These are phyloP conservation scores for Xiphophorus birchmanni DNA, from an alignment of 2,797 vertebrate species.

Conservation along the genomic window DNA sequence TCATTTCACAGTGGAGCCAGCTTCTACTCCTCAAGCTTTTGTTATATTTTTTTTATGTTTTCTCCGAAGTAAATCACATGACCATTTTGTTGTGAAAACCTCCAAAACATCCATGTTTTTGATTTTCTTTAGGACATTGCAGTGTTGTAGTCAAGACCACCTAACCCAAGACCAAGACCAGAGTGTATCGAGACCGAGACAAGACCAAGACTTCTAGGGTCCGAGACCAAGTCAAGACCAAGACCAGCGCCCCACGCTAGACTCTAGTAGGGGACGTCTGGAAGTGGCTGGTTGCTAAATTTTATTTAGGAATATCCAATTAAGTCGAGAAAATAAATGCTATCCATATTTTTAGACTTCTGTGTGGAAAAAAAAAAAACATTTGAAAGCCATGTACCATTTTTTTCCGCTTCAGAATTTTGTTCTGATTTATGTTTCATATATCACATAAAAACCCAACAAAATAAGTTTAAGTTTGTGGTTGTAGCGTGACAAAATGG, in stretches of 20 bases:
- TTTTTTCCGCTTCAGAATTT: not conserved
- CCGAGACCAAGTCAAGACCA: no score
- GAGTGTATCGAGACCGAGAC: no score
- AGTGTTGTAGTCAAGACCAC: no score
- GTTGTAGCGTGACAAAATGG: not conserved
- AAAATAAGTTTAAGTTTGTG: not conserved
- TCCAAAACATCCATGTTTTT: not conserved
- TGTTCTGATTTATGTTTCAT: not conserved
- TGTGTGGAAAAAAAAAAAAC: not conserved
- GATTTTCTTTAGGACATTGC: not conserved
- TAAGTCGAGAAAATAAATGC: not conserved
- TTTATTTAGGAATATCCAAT: not conserved
- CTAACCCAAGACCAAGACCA: no score
- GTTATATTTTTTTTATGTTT: conserved; percentile 34
- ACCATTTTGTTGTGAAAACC: conserved; percentile 48
- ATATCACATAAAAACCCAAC: not conserved
- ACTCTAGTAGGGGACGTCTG: not conserved
- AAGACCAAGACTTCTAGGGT: no score
- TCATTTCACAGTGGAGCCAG: conserved; percentile 35
- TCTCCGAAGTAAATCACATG: conserved; percentile 38
- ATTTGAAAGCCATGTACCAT: not conserved
- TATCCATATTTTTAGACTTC: not conserved
- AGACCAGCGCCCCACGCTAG: no score
- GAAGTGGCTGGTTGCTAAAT: not conserved
- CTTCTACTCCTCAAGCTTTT: conserved; percentile 32